These are phyloP conservation scores for Drosophila mimetica DNA, from an alignment of 2,888 invertebrate genomes.

Conservation along the genomic window DNA sequence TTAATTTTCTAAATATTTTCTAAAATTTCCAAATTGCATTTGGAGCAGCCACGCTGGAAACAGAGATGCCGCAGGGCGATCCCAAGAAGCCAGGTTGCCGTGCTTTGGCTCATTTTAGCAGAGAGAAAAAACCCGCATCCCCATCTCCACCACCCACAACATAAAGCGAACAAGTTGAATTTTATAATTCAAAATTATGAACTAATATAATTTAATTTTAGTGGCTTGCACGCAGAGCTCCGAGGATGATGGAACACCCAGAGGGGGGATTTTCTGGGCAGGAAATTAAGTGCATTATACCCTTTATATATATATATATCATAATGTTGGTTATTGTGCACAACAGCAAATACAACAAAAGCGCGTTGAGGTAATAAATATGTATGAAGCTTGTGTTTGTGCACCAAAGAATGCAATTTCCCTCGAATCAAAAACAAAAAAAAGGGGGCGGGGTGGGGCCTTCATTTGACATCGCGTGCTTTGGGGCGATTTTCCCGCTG, in stretches of 20 bases:
- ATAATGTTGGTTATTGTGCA: constrained; percentile 60
- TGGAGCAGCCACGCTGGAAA: constrained; percentile 28
- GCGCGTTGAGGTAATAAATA: constrained; percentile 74
- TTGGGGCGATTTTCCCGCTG: constrained; percentile 79
- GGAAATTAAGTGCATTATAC: constrained; percentile 73
- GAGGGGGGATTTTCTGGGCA: constrained; percentile 23
- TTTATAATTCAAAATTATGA: constrained; percentile 77
- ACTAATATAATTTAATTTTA: constrained; percentile 78
- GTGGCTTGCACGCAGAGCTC: constrained; percentile 66
- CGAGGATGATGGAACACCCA: constrained; percentile 13
- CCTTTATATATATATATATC: constrained; percentile 34
- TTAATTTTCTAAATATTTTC: constrained; percentile 80
- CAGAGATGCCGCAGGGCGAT: constrained; percentile 55
- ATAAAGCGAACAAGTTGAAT: constrained; percentile 49
- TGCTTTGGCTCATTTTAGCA: constrained; percentile 51
- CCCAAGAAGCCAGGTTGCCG: constrained; percentile 51
- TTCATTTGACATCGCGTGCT: constrained; percentile 82
- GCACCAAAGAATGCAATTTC: constrained; percentile 72
- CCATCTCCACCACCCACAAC: constrained; percentile 31
- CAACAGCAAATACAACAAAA: constrained; percentile 65
- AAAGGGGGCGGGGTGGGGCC: constrained; percentile 19
- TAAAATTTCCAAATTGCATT: constrained; percentile 71
- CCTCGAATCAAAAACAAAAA: constrained; percentile 9
- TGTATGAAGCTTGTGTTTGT: constrained; percentile 68
- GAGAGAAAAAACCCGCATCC: not conserved